A percentile compares a stretch with the other conserved stretches of the same genome.
Conservation (phyloP, 2,113 vertebrate species). For the Atlantisia rogersi region DNA sequence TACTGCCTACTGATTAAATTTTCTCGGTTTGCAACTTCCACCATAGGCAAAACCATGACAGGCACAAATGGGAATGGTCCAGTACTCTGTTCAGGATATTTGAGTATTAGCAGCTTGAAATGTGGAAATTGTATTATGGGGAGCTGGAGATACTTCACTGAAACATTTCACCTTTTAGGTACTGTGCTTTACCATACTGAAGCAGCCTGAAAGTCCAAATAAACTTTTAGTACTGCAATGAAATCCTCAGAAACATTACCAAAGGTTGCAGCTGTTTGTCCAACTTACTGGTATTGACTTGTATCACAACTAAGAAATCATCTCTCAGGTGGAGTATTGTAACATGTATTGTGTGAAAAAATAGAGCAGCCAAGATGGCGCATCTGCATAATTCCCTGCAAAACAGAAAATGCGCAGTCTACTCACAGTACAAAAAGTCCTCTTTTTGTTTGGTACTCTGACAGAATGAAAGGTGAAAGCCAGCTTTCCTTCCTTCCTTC, state of each 20-base stretch:
- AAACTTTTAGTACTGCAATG: not conserved
- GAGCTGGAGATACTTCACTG: not conserved
- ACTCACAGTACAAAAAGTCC: not conserved
- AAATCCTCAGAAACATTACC: not conserved
- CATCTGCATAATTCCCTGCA: constrained; percentile 9
- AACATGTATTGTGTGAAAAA: not conserved
- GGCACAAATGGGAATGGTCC: not conserved
- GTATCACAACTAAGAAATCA: not conserved
- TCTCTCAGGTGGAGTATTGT: not conserved
- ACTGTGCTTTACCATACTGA: not conserved
- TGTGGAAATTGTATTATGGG: not conserved
- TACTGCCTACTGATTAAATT: not conserved
- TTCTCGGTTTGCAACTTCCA: not conserved
- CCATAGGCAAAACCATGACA: not conserved
- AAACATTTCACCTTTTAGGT: not conserved
- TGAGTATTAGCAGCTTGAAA: not conserved
- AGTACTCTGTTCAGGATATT: not conserved
- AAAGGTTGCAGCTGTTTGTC: not conserved
- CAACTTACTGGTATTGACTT: not conserved
- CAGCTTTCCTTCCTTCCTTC: too few species aligned
- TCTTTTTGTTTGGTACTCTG: not conserved
- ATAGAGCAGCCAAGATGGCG: not conserved
- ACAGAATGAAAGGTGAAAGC: not conserved
- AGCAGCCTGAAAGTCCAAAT: not conserved
- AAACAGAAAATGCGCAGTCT: not conserved